Base-by-base conservation (phyloP, 1,140 invertebrate species). In the Drusus annulatus region DNA sequence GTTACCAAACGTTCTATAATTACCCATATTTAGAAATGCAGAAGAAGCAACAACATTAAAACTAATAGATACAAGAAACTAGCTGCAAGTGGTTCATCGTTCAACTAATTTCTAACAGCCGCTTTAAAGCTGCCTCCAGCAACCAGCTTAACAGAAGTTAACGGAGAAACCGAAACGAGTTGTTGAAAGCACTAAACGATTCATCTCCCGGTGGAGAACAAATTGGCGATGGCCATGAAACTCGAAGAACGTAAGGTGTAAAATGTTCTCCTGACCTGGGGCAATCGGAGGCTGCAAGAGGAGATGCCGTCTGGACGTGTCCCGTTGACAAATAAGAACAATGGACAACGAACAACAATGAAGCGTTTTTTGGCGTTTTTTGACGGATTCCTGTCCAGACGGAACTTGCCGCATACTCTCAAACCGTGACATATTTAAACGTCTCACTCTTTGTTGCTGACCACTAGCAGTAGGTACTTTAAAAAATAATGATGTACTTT, bases 221-320 rank as follows among this genome's bases (percentile, higher is more conserved):
- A 60, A 60, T 60, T 60, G 23, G 17, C 6, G 56, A 13, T 60
- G 56, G 23, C 56, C 56, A 19, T 60, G 56, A 23, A 60, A 60
- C 6, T 13, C 7, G 19, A 17, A 60, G 56, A 60, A 17, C n/a
- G 54, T 17, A 4, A 5, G 25, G 5, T 2, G 5, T 5, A 58
- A 60, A 19, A 7, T 5, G 16, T n/a, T 60, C 56, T 60, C 56
- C 56, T 23, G 56, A 60, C 56, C 56, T 60, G 23, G 4, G 56
- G 0, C 23, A 60, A 60, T 8, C 5, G 13, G 36, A 5, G 36
- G 36, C 36, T 45, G 10, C 36, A 13, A 10, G 56, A 19, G 16
- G 19, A 60, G 19, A 60, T 10, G 17, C 56, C 19, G 19, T 60
- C 56, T 45, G n/a, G 56, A 19, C 56, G 2, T 60, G 17, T 21